These are phyloP conservation scores for Agelaius phoeniceus DNA, from an alignment of 2,113 vertebrate species.

Conservation along the genomic window DNA sequence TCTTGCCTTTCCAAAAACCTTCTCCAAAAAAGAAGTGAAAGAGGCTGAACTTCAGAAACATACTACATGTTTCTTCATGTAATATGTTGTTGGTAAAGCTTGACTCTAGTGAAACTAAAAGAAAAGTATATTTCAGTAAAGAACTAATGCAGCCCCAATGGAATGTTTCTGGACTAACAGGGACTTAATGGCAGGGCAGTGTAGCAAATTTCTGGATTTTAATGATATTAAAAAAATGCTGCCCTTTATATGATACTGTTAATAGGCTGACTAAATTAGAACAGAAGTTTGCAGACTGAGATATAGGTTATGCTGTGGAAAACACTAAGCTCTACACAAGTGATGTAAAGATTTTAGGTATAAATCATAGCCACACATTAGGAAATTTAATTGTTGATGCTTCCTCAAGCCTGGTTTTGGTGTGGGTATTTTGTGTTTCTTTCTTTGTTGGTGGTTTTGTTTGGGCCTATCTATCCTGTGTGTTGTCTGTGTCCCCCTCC, in stretches of 20 bases:
- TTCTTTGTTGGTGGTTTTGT: neutral
- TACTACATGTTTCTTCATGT: neutral
- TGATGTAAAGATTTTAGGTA: neutral
- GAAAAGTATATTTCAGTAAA: neutral
- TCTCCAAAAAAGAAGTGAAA: neutral
- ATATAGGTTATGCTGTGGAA: neutral
- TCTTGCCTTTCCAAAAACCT: neutral
- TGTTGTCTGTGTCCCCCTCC: neutral
- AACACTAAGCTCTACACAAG: neutral
- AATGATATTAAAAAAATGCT: conserved; percentile 10
- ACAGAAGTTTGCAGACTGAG: neutral
- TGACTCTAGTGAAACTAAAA: neutral
- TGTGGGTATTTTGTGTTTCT: neutral
- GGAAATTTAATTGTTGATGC: neutral
- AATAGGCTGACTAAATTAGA: conserved; percentile 21
- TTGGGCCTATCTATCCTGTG: neutral
- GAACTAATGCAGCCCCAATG: neutral
- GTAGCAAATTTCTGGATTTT: conserved; percentile 5
- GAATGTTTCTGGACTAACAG: neutral
- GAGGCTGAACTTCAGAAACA: neutral
- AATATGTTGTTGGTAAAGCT: neutral
- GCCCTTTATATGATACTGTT: neutral
- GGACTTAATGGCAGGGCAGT: neutral
- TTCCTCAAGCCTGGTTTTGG: neutral
- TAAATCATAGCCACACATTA: neutral